Conservation (phyloP, 2,888 invertebrate genomes). For the Tupiocoris notatus region DNA sequence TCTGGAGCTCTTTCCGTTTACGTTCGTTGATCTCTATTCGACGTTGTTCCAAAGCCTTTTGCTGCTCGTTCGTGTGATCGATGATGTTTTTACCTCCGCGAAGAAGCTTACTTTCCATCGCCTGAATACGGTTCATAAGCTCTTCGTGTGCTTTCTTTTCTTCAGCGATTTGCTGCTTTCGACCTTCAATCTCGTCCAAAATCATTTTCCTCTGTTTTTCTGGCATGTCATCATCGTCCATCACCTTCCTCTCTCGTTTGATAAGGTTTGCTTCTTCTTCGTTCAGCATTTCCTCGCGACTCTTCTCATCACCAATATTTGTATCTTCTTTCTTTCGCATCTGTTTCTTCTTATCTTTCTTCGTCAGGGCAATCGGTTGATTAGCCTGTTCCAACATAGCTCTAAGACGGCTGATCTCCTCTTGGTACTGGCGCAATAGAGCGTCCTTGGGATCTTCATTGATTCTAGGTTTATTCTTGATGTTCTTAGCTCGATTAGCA, state of each 20-base stretch:
- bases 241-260: slow-evolving; percentile 48
- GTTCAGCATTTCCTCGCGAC: slow-evolving; percentile 51
- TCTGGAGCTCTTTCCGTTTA: slow-evolving; percentile 76
- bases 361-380: slow-evolving; percentile 20
- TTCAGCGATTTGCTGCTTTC: slow-evolving; percentile 52
- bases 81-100: slow-evolving; percentile 92
- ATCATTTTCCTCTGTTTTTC: slow-evolving; percentile 54
- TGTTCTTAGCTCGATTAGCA: slow-evolving; percentile 95
- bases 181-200: slow-evolving; percentile 55
- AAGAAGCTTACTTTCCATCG: slow-evolving; percentile 90
- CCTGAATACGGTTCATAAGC: slow-evolving; percentile 72
- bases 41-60: slow-evolving; percentile 81
- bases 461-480: slow-evolving; percentile 96
- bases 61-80: slow-evolving; percentile 93
- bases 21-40: slow-evolving; percentile 86
- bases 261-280: slow-evolving; percentile 50
- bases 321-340: slow-evolving; percentile 22
- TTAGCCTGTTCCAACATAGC: slow-evolving; percentile 34
- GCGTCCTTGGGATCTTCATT: slow-evolving; percentile 99
- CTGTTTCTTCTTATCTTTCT: slow-evolving; percentile 41
- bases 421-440: slow-evolving; percentile 89
- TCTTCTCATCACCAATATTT: slow-evolving; percentile 31
- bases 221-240: slow-evolving; percentile 49
- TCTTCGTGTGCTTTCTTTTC: slow-evolving; percentile 66
- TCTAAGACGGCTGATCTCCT: slow-evolving; percentile 79